Conservation (phyloP, 2,113 vertebrate genomes). For the Dromiciops gliroides region DNA sequence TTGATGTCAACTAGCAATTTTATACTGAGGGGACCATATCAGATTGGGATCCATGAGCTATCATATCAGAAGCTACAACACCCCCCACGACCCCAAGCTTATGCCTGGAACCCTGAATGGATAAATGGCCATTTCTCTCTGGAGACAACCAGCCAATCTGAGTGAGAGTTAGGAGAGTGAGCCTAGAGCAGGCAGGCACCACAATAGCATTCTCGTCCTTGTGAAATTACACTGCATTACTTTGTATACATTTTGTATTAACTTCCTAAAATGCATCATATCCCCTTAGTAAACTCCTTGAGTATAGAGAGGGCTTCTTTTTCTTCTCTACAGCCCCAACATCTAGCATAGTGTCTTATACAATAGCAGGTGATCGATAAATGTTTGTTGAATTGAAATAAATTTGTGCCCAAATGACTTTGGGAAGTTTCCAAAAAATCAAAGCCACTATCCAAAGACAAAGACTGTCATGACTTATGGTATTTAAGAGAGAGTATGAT, state of each 20-base stretch:
- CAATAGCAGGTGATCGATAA: neutral
- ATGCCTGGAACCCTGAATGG: too few species aligned
- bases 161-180: neutral
- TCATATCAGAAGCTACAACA: too few species aligned
- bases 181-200: neutral
- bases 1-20: too few species aligned
- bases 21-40: too few species aligned
- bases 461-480: neutral
- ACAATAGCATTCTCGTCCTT: neutral
- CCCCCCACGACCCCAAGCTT: too few species aligned
- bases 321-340: neutral
- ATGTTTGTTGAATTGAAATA: neutral
- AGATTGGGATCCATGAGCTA: too few species aligned
- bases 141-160: too few species aligned
- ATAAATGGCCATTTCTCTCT: too few species aligned
- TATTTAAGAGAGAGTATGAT: neutral
- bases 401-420: slow-evolving; percentile 30
- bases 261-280: neutral
- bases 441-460: slow-evolving; percentile 46
- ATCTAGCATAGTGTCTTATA: neutral
- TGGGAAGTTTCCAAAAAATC: slow-evolving; percentile 42
- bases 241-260: neutral
- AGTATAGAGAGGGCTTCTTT: neutral
- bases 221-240: neutral
- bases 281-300: neutral